Evolutionary conservation across 2,113 vertebrate species (phyloP), one percentile per base, ranked within the genome.

Genomic region (Menura novaehollandiae): DNA sequence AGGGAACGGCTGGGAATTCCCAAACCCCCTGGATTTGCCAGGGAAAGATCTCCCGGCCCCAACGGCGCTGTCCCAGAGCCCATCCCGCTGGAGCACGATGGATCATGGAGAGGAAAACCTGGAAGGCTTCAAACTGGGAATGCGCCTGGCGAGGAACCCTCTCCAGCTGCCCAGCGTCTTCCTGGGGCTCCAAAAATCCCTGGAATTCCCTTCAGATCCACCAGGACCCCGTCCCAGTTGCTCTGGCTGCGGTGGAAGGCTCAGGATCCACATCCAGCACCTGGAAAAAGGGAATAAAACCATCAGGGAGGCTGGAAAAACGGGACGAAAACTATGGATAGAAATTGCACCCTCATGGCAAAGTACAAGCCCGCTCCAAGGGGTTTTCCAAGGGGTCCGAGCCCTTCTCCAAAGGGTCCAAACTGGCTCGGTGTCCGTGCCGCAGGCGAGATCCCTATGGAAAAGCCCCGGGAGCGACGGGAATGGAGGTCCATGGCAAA

Each of bases 361-460:
- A 63, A 43, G 11, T n/a, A 15, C 32, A 67, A 60, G 9, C 10
- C 6, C 4, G 7, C 13, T 74, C 33, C 51, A 74, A 51, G 15
- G 14, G 28, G 33, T 7, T 4, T 35, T 41, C 41, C 20, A 20
- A 51, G 53, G 10, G 10, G 22, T 28, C 35, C 22, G 8, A 74
- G 43, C 7, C 22, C 32, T 20, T 32, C 35, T 47, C 39, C 28
- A 30, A n/a, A 43, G 8, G 21, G 67, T 35, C 46, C 9, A 64
- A 41, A 41, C 39, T 9, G 39, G 39, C 39, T 41, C 13, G 9
- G 39, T 41, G 39, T 41, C 39, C 39, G 13, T 41, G 2, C 47
- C 1, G 1, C 21, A 22, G 80, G 49, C 60, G 13, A 0, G 0
- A 27, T 69, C 44, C 51, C 51, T 0, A 0, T 6, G 0, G 1